phyloP scores from a whole-genome alignment of 1,140 invertebrate species.

The Zaprionus africanus region DNA sequence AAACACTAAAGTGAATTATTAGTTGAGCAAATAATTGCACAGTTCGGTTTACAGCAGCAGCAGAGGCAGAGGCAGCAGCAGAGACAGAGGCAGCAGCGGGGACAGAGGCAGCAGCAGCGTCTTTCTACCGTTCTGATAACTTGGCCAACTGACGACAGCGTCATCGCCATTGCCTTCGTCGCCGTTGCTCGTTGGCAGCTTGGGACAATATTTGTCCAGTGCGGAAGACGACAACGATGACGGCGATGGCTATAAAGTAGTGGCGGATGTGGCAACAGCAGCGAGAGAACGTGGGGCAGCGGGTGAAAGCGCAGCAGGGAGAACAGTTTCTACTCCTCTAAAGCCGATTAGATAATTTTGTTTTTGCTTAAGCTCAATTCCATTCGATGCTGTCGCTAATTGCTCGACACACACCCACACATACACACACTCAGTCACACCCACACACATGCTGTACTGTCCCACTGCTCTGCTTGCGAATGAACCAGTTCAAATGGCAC shows the following conservation, averaged over 20 bases:
- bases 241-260: background rate
- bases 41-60: constrained; percentile 56
- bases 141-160: constrained; percentile 28
- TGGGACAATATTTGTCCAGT: constrained; percentile 69
- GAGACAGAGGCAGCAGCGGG: background rate
- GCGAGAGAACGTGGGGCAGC: background rate
- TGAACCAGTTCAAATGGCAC: constrained; percentile 14
- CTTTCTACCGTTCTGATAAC: constrained; percentile 39
- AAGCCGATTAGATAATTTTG: constrained; percentile 47
- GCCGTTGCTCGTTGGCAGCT: constrained; percentile 45
- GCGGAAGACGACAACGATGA: constrained; percentile 14
- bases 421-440: background rate
- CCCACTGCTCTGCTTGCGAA: background rate
- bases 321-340: background rate
- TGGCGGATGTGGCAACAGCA: constrained; percentile 9
- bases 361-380: constrained; percentile 14
- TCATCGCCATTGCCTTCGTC: constrained; percentile 8
- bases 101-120: background rate
- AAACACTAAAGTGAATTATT: constrained; percentile 81
- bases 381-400: constrained; percentile 22
- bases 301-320: background rate
- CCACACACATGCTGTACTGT: background rate
- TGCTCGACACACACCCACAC: constrained; percentile 25
- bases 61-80: background rate
- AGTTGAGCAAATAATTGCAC: constrained; percentile 80